phyloP scores from a whole-genome alignment of 2,888 invertebrate genomes.

The Drosophila anceps region DNA sequence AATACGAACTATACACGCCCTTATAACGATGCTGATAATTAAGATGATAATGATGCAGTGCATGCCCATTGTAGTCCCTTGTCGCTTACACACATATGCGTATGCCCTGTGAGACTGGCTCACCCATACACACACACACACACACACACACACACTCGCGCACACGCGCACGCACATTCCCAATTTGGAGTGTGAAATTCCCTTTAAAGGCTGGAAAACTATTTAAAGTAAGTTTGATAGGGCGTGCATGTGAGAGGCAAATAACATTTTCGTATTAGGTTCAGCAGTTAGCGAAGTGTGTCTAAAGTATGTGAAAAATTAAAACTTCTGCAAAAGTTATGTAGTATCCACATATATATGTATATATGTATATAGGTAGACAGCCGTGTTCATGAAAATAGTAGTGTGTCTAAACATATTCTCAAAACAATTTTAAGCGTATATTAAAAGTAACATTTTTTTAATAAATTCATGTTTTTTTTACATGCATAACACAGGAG shows the following conservation, averaged over 20 bases:
- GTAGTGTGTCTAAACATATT: no score
- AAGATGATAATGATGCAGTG: constrained; percentile 40
- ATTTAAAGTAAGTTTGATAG: constrained; percentile 6
- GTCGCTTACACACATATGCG: not conserved
- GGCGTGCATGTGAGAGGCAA: not conserved
- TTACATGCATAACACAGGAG: no score
- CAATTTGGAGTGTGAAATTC: constrained; percentile 9
- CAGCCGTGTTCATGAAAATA: no score
- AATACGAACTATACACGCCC: constrained; percentile 6
- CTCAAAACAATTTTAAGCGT: no score
- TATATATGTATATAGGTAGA: not conserved
- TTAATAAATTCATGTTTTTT: no score
- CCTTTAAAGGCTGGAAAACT: constrained; percentile 13
- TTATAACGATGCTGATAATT: constrained; percentile 41
- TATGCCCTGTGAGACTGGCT: not conserved
- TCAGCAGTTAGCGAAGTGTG: not conserved
- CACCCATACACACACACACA: not conserved
- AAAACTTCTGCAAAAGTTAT: not conserved
- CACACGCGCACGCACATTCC: not conserved
- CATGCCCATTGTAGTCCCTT: constrained; percentile 21
- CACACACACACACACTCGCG: not conserved
- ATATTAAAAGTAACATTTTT: no score
- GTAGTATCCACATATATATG: not conserved
- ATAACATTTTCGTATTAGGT: not conserved
- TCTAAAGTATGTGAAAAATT: not conserved